Evolutionary conservation across 2,797 vertebrate species (phyloP).

Genomic region (Clamator glandarius): DNA sequence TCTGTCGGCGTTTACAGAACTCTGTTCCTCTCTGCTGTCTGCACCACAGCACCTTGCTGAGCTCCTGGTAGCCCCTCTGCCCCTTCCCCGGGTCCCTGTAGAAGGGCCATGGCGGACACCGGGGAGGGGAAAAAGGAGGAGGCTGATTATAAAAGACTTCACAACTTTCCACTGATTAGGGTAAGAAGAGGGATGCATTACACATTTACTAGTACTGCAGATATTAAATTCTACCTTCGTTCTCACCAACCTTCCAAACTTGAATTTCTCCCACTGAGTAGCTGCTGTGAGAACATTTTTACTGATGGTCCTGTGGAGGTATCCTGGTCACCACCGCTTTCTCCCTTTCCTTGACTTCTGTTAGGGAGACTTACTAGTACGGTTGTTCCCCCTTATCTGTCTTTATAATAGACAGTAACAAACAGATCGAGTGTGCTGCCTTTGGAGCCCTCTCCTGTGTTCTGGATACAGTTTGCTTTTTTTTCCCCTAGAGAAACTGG

Average conservation of each 20-base stretch:
- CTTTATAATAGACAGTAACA: too few relatives aligned
- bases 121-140: slow-evolving; percentile 95
- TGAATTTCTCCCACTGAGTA: not conserved
- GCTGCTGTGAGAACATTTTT: not conserved
- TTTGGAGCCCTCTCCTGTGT: not conserved
- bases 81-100: slow-evolving; percentile 44
- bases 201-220: not conserved
- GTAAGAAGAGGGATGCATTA: slow-evolving; percentile 72
- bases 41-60: not conserved
- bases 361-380: not conserved
- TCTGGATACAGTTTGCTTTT: not conserved
- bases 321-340: not conserved
- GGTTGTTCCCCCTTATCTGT: too few relatives aligned
- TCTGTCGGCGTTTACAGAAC: not conserved
- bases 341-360: not conserved
- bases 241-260: not conserved
- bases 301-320: not conserved
- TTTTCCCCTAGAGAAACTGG: not conserved
- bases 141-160: slow-evolving; percentile 95
- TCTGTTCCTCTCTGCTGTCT: not conserved
- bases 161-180: slow-evolving; percentile 96
- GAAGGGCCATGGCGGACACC: slow-evolving; percentile 83
- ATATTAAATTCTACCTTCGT: not conserved
- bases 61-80: not conserved
- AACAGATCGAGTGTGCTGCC: not conserved